phyloP scores from a whole-genome alignment of 2,888 invertebrate genomes.

The Calameuta idolon region DNA sequence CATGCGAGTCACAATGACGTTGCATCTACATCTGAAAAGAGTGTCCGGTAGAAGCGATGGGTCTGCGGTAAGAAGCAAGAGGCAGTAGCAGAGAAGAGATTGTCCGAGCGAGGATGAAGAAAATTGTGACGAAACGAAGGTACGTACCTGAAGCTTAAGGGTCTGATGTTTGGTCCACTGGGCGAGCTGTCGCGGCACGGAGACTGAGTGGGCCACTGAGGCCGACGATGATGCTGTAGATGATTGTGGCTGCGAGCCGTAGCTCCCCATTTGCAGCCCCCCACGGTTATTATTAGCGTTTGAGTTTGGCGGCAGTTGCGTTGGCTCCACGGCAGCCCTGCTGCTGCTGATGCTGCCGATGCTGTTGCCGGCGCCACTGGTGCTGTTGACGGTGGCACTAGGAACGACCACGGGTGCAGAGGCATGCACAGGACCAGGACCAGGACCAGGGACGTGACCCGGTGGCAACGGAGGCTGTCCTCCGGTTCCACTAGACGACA shows the following conservation, averaged over 20 bases:
- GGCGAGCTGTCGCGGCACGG: constrained; percentile 56
- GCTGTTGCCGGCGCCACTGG: constrained; percentile 25
- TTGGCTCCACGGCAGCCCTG: constrained; percentile 31
- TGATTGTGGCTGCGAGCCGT: constrained; percentile 25
- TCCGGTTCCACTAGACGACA: constrained; percentile 25
- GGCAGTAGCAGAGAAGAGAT: background rate
- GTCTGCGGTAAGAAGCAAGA: background rate
- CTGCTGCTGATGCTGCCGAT: constrained; percentile 22
- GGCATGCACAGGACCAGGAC: constrained; percentile 24
- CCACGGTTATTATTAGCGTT: constrained; percentile 62
- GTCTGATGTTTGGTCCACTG: constrained; percentile 64
- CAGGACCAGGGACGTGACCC: constrained; percentile 17
- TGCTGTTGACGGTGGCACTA: constrained; percentile 29
- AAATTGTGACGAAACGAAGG: background rate
- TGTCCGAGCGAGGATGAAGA: background rate
- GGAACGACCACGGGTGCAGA: constrained; percentile 22
- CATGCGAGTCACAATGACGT: background rate
- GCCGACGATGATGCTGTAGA: constrained; percentile 34
- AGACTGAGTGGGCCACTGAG: constrained; percentile 44
- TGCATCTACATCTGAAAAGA: background rate
- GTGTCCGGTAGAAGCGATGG: background rate
- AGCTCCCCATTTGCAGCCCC: constrained; percentile 52
- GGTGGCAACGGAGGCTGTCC: constrained; percentile 17
- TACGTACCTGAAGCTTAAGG: constrained; percentile 58
- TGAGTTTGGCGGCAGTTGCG: constrained; percentile 50